Evolutionary conservation across 1,140 invertebrate species (phyloP).

Genomic region (Agrypnia vestita): DNA sequence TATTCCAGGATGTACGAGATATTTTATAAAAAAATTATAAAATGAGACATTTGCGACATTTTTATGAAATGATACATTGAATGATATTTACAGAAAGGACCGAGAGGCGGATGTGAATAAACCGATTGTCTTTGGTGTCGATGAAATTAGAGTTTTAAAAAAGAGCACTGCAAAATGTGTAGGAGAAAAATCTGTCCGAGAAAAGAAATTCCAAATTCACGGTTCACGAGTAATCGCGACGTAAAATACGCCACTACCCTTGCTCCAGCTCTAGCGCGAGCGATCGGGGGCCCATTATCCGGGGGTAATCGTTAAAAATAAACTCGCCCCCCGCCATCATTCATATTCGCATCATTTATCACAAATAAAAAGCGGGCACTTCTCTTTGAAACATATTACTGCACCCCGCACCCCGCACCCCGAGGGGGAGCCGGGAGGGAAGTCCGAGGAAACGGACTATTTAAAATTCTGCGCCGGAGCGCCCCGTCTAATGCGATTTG

Average conservation of each 20-base stretch:
- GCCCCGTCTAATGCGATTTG: slow-evolving; percentile 54
- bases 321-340: slow-evolving; percentile 58
- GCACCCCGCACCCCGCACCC: neutral
- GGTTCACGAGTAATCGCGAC: slow-evolving; percentile 36
- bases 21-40: too few relatives aligned
- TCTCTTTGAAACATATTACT: slow-evolving; percentile 60
- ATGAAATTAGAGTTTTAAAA: too few relatives aligned
- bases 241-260: slow-evolving; percentile 45
- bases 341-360: slow-evolving; percentile 62
- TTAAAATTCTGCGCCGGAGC: slow-evolving; percentile 54
- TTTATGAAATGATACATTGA: too few relatives aligned
- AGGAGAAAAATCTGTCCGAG: too few relatives aligned
- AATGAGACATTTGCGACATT: too few relatives aligned
- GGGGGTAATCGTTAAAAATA: slow-evolving; percentile 60
- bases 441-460: slow-evolving; percentile 35
- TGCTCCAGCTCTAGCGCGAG: slow-evolving; percentile 39
- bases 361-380: slow-evolving; percentile 61
- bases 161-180: too few relatives aligned
- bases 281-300: slow-evolving; percentile 44
- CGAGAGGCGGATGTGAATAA: too few relatives aligned
- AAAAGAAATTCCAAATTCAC: slow-evolving; percentile 26
- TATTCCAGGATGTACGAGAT: too few relatives aligned
- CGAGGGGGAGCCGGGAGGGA: neutral
- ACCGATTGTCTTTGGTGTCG: too few relatives aligned
- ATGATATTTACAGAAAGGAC: too few relatives aligned